Base-by-base conservation (phyloP, 2,797 vertebrate genomes). In the Sebastes hubbsi region DNA sequence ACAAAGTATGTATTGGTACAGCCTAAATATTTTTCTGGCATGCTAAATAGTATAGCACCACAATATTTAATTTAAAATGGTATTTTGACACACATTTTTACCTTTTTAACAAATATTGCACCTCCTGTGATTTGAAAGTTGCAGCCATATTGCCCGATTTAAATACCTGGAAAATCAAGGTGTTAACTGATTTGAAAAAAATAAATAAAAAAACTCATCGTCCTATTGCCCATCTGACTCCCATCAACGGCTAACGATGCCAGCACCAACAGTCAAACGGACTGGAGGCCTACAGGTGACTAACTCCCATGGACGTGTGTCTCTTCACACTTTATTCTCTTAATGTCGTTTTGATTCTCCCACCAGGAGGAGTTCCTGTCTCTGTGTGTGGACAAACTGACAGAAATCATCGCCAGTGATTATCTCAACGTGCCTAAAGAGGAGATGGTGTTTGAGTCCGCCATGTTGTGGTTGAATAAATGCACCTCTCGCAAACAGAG, bases 281-380 rank as follows among this genome's bases (percentile, higher is more conserved):
- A 30, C 1, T 4, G 36, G 34, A 42, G 14, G 42, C 6, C 42
- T 30, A 16, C 25, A 38, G 18, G 38, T 64, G 61, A 76, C 75
- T 68, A 64, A n/a, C 72, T 32, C 13, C 10, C 11, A 20, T 24
- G 5, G 20, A 42, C 34, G 5, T 34, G 20, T 27, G 29, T 38
- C 10, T 30, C 2, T 56, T 54, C 7, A 36, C 12, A 16, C 25
- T 24, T 69, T 20, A 14, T 65, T 52, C 5, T 60, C 49, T 16
- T 2, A 3, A 3, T 49, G 22, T 55, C 12, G 20, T 5, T 22
- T 29, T 29, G 54, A 13, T 22, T 27, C 25, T 9, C 20, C 60
- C 52, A 9, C n/a, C 84, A 97, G 96, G 96, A 97, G 80, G 96
- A 96, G 87, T 97, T 96, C 55, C 89, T 95, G 25, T 96, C 96